Evolutionary conservation across 2,797 vertebrate genomes (phyloP), one percentile per base, ranked within the genome.

Genomic region (Coendou prehensilis): DNA sequence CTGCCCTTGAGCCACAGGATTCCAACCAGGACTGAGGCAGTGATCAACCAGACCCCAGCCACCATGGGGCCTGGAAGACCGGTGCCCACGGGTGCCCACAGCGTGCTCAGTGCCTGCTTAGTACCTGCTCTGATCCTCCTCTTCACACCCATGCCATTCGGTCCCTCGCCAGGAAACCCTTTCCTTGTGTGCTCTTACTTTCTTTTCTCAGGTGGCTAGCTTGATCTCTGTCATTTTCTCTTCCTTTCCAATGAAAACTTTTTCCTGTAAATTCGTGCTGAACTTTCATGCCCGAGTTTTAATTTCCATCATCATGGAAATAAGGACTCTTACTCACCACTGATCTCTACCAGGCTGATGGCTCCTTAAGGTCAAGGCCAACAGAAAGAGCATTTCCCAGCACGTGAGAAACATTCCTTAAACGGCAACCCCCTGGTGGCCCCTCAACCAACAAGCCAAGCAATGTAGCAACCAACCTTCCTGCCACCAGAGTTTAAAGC

Each of bases 361-460:
- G 52, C n/a, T 94, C 87, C 75, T 22, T 76, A 71, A 90, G 76
- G 59, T 81, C 37, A 64, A 87, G 56, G n/a, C 13, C 30, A 94
- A 86, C 11, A 67, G 18, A 1, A 15, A 61, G 28, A 33, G 6
- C 9, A 85, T 22, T 64, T 85, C 37, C 33, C 59, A 80, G 41
- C 75, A 61, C 14, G 0, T 54, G 76, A 57, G 7, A 26, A 67
- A 8, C 52, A 54, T 83, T 86, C 45, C 69, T 76, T 85, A 93
- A 84, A 17, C 15, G 73, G 26, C 26, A 50, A 30, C 14, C 30
- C 73, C 20, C 5, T 26, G 57, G 67, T 59, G 47, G 69, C 17
- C 47, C 30, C 30, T 9, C 64, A 73, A 56, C 28, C 67, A 83
- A 20, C 22, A 83, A 13, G 80, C 59, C 57, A 59, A 57, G 37